A percentile compares a stretch with the other conserved stretches of the same genome.
phyloP scores from a whole-genome alignment of 2,797 vertebrate genomes.

The Pipistrellus pipistrellus region DNA sequence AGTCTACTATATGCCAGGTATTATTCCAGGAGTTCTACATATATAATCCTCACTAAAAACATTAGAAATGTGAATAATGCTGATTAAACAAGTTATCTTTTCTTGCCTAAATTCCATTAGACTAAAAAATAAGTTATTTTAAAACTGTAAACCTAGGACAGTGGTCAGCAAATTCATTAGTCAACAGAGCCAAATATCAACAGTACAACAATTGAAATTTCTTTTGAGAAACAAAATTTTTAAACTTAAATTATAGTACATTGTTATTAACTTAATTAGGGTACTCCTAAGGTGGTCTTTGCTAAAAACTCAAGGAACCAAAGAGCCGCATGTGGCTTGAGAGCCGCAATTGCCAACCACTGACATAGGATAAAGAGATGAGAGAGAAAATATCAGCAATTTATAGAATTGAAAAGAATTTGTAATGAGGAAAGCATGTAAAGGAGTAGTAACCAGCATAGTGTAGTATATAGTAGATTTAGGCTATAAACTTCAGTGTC shows the following conservation, averaged over 20 bases:
- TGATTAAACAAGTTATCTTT: not conserved
- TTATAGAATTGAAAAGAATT: not conserved
- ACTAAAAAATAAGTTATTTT: constrained; percentile 42
- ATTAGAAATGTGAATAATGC: not conserved
- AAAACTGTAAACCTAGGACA: not conserved
- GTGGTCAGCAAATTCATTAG: too few species aligned
- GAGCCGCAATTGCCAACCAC: too few species aligned
- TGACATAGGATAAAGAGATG: not conserved
- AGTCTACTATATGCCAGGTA: not conserved
- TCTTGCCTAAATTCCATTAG: not conserved
- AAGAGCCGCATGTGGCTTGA: too few species aligned
- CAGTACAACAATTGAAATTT: too few species aligned
- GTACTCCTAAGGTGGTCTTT: too few species aligned
- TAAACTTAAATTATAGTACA: too few species aligned
- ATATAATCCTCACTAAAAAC: not conserved
- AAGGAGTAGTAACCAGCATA: not conserved
- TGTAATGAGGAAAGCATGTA: not conserved
- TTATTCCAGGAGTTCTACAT: not conserved
- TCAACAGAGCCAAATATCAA: too few species aligned
- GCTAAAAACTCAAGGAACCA: too few species aligned
- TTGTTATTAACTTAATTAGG: too few species aligned
- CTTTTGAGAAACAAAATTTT: too few species aligned
- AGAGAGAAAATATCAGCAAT: not conserved
- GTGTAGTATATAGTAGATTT: not conserved
- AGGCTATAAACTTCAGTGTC: not conserved